These are phyloP conservation scores for Adoxophyes honmai DNA, from an alignment of 1,140 invertebrate species.

Conservation along the genomic window DNA sequence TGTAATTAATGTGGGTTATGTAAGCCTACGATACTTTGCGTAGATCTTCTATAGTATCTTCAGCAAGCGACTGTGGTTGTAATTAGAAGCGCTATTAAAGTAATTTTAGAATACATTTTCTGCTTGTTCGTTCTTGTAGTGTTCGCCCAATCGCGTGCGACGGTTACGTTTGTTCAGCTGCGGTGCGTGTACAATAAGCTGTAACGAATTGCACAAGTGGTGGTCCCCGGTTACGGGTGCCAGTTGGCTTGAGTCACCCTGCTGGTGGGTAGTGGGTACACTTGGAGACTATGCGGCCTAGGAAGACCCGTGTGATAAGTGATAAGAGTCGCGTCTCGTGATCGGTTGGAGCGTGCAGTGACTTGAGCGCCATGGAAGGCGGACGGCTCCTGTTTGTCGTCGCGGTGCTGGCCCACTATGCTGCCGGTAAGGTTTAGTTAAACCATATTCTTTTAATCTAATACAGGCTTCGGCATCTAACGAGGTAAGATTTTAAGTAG, in stretches of 20 bases:
- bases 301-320: neutral
- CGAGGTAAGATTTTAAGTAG: no score
- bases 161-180: constrained; percentile 33
- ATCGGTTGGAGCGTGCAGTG: neutral
- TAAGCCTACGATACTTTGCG: no score
- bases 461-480: no score
- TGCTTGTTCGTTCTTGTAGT: neutral
- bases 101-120: neutral
- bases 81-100: no score
- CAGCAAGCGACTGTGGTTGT: no score
- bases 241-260: neutral
- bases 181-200: constrained; percentile 8
- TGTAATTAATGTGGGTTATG: no score
- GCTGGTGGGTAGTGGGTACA: neutral
- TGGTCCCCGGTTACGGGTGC: constrained; percentile 16
- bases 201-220: constrained; percentile 26
- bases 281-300: neutral
- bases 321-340: neutral
- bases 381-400: neutral
- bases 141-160: neutral
- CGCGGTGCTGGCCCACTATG: neutral
- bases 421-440: neutral
- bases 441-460: no score
- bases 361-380: neutral
- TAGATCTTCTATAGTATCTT: no score